Evolutionary conservation across 1,140 invertebrate species (phyloP), one percentile per base, ranked within the genome.

Genomic region (Eurosta solidaginis): DNA sequence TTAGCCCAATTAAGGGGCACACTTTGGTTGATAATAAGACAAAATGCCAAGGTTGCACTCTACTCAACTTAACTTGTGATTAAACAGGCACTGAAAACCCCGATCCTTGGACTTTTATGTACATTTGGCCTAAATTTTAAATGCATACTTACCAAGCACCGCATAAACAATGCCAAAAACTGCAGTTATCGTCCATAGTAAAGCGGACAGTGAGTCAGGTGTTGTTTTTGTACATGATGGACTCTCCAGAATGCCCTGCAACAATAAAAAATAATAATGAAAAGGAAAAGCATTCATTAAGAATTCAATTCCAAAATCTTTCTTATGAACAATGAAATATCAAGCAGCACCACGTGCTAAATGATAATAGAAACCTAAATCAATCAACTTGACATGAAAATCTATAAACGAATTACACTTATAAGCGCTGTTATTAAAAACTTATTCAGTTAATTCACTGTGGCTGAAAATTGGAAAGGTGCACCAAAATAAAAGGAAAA

Each of bases 81-180:
- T n/a, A n/a, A n/a, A n/a, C n/a, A n/a, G n/a, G n/a, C n/a, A n/a
- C n/a, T n/a, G n/a, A n/a, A n/a, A n/a, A n/a, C n/a, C n/a, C n/a
- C n/a, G n/a, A n/a, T n/a, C n/a, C n/a, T n/a, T n/a, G n/a, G n/a
- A n/a, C n/a, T n/a, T n/a, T n/a, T n/a, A n/a, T n/a, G n/a, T n/a
- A n/a, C n/a, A n/a, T n/a, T n/a, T n/a, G n/a, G n/a, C n/a, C n/a
- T n/a, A n/a, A n/a, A n/a, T 50, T 22, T 25, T 59, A 44, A 25
- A n/a, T 29, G 33, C 42, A 75, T 63, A 88, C 88, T 89, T 85
- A 91, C 90, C 91, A 76, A 92, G 90, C 29, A 92, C 79, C 47
- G 90, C 91, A 77, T 91, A 92, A 3, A 91, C 90, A 78, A 91
- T 89, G 25, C 91, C 91, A 82, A 92, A 92, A 3, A 90, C 84